These are phyloP conservation scores for Xiphorhynchus erythropygius DNA, from an alignment of 2,797 vertebrate species.

Conservation along the genomic window DNA sequence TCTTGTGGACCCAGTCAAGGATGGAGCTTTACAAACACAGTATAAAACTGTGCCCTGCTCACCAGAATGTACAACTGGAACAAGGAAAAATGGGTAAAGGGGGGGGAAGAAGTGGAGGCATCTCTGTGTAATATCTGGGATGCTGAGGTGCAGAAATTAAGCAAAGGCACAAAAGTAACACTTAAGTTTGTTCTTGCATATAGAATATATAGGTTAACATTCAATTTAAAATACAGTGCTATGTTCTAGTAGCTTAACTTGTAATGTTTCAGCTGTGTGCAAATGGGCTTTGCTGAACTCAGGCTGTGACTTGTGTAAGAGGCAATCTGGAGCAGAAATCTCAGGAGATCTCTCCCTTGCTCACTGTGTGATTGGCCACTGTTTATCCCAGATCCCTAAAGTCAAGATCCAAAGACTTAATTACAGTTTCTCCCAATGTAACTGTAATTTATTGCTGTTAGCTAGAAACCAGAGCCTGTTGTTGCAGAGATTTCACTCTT, in stretches of 20 bases:
- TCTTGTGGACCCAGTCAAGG: not conserved
- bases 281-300: not conserved
- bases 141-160: not conserved
- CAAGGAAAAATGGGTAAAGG: not conserved
- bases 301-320: not conserved
- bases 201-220: not conserved
- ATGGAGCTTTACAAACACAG: not conserved
- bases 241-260: not conserved
- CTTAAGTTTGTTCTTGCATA: not conserved
- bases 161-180: not conserved
- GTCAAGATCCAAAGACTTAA: conserved; percentile 4
- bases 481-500: not conserved
- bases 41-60: not conserved
- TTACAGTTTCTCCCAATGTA: not conserved
- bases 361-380: not conserved
- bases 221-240: not conserved
- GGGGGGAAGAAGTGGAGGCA: not conserved
- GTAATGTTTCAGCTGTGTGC: not conserved
- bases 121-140: not conserved
- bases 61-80: not conserved
- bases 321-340: conserved; percentile 31
- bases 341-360: not conserved
- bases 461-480: not conserved
- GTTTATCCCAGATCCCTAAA: conserved; percentile 9
- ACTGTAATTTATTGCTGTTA: not conserved